Conservation (phyloP, 2,888 invertebrate species). For the Lydus trimaculatus region DNA sequence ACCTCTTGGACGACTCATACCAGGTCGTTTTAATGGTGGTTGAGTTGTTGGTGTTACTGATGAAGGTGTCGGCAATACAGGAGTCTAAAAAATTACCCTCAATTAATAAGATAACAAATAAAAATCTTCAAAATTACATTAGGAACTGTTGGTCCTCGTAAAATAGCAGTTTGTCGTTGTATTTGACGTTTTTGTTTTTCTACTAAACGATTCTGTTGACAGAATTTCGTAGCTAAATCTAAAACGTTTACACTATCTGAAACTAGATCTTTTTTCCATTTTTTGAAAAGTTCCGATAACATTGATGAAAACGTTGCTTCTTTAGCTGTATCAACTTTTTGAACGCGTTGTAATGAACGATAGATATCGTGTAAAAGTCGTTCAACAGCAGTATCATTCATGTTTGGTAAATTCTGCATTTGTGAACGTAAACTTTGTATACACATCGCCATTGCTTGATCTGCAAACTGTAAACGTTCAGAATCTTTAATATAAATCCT, state of each 20-base stretch:
- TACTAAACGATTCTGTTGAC: conserved; percentile 68
- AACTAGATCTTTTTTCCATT: conserved; percentile 68
- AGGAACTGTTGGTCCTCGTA: conserved; percentile 40
- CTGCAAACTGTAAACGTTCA: conserved; percentile 81
- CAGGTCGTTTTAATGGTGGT: conserved; percentile 47
- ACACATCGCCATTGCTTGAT: conserved; percentile 79
- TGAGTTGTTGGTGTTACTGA: conserved; percentile 29
- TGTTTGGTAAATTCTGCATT: conserved; percentile 61
- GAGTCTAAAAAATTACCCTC: conserved; percentile 35
- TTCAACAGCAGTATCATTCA: conserved; percentile 54
- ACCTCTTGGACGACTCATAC: conserved; percentile 62
- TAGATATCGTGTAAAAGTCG: conserved; percentile 67
- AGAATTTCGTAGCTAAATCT: conserved; percentile 75
- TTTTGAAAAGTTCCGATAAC: conserved; percentile 74
- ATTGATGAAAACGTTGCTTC: conserved; percentile 69
- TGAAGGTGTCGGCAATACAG: conserved; percentile 43
- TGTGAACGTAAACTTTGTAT: conserved; percentile 73
- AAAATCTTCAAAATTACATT: conserved; percentile 40
- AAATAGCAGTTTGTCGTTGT: conserved; percentile 30
- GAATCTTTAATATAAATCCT: conserved; percentile 85
- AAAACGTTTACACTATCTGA: conserved; percentile 70
- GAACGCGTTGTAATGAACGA: conserved; percentile 73
- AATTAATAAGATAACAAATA: conserved; percentile 8
- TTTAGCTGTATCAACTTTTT: conserved; percentile 69
- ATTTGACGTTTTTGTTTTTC: conserved; percentile 64